These are phyloP conservation scores for Heliconius charithonia DNA, from an alignment of 2,888 invertebrate genomes.

Conservation along the genomic window DNA sequence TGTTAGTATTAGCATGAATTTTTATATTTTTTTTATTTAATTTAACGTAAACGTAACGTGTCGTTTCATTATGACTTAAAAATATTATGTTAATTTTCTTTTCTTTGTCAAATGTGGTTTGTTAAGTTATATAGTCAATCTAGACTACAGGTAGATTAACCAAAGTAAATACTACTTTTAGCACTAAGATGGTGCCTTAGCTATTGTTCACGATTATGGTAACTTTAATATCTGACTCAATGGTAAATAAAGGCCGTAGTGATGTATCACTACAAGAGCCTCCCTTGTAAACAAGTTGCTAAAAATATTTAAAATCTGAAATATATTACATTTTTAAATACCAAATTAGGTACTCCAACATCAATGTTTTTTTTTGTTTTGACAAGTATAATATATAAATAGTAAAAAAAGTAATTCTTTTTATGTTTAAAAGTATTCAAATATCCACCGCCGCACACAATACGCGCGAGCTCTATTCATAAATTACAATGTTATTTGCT, in stretches of 20 bases:
- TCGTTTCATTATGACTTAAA: neutral
- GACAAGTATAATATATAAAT: too few species aligned
- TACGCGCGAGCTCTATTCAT: constrained; percentile 30
- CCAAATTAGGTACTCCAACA: neutral
- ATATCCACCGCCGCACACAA: constrained; percentile 31
- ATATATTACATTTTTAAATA: neutral
- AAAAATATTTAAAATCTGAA: neutral
- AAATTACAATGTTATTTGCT: constrained; percentile 31
- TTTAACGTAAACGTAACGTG: neutral
- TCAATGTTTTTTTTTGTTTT: neutral
- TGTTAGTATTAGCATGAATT: constrained; percentile 72
- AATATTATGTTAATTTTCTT: too few species aligned
- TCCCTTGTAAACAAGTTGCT: neutral
- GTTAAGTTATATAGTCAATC: too few species aligned
- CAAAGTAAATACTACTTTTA: neutral
- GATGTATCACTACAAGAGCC: too few species aligned
- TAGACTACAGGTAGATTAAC: too few species aligned
- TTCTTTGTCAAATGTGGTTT: too few species aligned
- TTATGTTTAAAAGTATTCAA: neutral
- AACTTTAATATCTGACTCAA: neutral
- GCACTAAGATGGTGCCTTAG: neutral
- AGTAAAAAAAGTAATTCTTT: neutral
- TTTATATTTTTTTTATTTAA: neutral
- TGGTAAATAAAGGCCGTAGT: too few species aligned
- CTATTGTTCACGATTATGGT: neutral